These are phyloP conservation scores for Silurus aristotelis DNA, from an alignment of 2,797 vertebrate genomes.

Conservation along the genomic window DNA sequence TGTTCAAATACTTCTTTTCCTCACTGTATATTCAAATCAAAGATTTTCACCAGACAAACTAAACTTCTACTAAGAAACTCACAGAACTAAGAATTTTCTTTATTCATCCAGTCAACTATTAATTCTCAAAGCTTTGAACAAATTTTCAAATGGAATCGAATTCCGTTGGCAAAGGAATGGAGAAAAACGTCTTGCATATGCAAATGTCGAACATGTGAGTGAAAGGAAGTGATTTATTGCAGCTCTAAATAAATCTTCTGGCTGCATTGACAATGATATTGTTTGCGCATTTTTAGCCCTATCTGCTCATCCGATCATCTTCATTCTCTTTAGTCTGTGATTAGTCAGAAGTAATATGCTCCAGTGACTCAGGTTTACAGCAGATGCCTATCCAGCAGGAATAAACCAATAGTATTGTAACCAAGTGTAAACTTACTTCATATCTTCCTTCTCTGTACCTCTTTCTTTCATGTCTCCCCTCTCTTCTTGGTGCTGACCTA, in stretches of 20 bases:
- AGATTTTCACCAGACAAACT: background rate
- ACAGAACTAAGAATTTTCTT: constrained; percentile 29
- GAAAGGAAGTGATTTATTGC: constrained; percentile 7
- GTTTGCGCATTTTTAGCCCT: constrained; percentile 11
- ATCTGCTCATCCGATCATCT: background rate
- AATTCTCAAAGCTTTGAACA: constrained; percentile 45
- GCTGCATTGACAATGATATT: constrained; percentile 17
- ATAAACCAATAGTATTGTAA: background rate
- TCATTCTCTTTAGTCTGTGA: constrained; percentile 10
- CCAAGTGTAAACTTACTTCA: background rate
- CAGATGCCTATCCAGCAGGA: background rate
- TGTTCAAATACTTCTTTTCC: too few relatives aligned
- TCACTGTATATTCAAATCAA: background rate
- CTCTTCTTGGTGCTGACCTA: constrained; percentile 77
- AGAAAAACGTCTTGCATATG: constrained; percentile 6
- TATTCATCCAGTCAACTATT: constrained; percentile 32
- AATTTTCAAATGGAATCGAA: constrained; percentile 51
- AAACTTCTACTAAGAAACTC: constrained; percentile 12
- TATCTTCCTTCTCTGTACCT: background rate
- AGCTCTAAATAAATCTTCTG: constrained; percentile 23
- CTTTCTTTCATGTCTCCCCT: constrained; percentile 54
- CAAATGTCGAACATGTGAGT: constrained; percentile 17
- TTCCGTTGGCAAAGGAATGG: constrained; percentile 55
- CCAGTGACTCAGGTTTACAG: background rate
- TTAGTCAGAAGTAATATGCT: background rate